Conservation (phyloP, 2,888 invertebrate genomes). For the Dermolepida albohirtum region DNA sequence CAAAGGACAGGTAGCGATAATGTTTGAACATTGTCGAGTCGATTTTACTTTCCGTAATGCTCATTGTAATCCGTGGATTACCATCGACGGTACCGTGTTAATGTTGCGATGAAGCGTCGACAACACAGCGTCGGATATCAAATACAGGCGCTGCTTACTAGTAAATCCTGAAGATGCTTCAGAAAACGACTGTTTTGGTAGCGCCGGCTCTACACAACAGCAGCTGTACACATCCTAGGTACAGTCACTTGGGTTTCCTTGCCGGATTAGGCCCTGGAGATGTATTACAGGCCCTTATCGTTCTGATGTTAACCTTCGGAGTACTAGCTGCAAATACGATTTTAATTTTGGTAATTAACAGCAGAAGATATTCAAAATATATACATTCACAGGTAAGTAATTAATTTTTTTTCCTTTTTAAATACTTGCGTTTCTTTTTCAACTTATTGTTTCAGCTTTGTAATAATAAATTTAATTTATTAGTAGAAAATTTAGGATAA, state of each 20-base stretch:
- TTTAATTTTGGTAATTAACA: conserved; percentile 86
- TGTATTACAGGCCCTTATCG: conserved; percentile 80
- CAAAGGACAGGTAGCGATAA: too few relatives aligned
- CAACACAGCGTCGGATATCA: too few relatives aligned
- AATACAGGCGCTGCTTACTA: background rate
- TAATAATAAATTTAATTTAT: too few relatives aligned
- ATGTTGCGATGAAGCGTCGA: conserved; percentile 12
- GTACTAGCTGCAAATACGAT: conserved; percentile 84
- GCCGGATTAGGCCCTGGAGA: conserved; percentile 77
- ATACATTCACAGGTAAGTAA: conserved; percentile 85
- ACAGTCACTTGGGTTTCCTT: conserved; percentile 73
- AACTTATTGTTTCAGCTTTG: too few relatives aligned
- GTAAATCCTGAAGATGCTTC: conserved; percentile 54
- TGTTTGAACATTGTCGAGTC: too few relatives aligned
- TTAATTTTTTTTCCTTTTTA: background rate
- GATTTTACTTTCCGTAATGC: background rate
- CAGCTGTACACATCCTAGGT: conserved; percentile 81
- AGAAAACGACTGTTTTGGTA: conserved; percentile 78
- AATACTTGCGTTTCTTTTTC: too few relatives aligned
- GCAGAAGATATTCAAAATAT: conserved; percentile 84
- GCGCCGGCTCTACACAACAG: conserved; percentile 86
- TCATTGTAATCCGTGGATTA: background rate
- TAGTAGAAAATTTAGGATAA: too few relatives aligned
- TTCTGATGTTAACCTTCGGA: conserved; percentile 80
- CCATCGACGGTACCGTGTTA: background rate